phyloP scores from a whole-genome alignment of 1,140 invertebrate species.

The Drusus annulatus region DNA sequence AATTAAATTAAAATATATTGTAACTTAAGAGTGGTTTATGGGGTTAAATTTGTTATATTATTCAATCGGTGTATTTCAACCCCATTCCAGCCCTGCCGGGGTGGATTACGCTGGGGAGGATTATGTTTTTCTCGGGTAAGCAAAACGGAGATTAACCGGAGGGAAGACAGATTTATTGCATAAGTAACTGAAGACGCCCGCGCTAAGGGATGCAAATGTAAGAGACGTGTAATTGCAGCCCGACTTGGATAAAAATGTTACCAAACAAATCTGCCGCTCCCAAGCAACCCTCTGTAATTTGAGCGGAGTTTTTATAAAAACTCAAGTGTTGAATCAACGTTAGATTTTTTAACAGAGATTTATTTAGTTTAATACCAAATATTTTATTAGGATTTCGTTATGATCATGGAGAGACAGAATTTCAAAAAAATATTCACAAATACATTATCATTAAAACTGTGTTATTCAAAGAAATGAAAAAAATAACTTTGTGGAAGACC shows the following conservation, averaged over 20 bases:
- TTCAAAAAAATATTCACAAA: no score
- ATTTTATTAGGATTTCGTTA: no score
- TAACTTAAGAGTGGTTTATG: no score
- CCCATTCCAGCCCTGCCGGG: neutral
- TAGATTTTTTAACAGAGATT: no score
- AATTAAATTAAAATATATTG: no score
- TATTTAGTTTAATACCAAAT: no score
- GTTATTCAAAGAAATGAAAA: no score
- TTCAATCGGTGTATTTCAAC: neutral
- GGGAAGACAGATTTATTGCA: slow-evolving; percentile 59
- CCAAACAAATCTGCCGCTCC: neutral
- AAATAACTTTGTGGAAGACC: no score
- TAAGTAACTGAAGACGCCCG: slow-evolving; percentile 57
- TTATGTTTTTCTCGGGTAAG: slow-evolving; percentile 55
- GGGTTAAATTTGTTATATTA: no score
- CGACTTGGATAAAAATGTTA: neutral
- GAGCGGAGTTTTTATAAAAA: neutral
- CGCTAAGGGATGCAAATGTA: slow-evolving; percentile 25
- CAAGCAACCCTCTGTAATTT: neutral
- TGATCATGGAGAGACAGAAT: no score
- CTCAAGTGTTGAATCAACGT: no score
- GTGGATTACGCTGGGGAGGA: slow-evolving; percentile 40
- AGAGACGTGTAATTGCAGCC: slow-evolving; percentile 33
- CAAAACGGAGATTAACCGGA: slow-evolving; percentile 58
- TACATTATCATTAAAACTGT: no score